phyloP scores from a whole-genome alignment of 2,888 invertebrate genomes.

The Cantharis flavilabris region DNA sequence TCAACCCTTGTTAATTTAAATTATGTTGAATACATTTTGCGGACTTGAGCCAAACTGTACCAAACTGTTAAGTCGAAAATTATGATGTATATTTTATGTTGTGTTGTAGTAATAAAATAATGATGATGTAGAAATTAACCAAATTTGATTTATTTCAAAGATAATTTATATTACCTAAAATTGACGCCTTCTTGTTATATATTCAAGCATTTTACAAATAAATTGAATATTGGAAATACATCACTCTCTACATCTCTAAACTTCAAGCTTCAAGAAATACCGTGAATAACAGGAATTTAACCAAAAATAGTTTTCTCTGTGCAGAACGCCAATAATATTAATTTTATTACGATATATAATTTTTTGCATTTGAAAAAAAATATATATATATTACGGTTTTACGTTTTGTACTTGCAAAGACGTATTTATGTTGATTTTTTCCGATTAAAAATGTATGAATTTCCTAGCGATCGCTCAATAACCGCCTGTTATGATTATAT shows the following conservation, averaged over 20 bases:
- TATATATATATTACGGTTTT: too few species aligned
- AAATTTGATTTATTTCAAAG: not conserved
- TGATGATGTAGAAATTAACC: not conserved
- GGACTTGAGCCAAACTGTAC: not conserved
- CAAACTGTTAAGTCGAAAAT: not conserved
- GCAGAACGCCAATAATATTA: not conserved
- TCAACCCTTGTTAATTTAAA: not conserved
- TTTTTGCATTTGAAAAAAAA: not conserved
- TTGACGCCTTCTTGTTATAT: not conserved
- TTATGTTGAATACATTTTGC: not conserved
- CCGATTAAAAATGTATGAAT: too few species aligned
- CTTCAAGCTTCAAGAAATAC: not conserved
- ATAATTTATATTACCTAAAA: not conserved
- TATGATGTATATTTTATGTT: not conserved
- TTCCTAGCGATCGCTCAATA: too few species aligned
- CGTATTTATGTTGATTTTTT: too few species aligned
- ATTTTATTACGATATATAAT: not conserved
- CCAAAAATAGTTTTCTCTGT: not conserved
- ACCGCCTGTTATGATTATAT: too few species aligned
- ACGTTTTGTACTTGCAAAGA: too few species aligned
- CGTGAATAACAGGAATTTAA: not conserved
- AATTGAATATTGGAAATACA: slow-evolving; percentile 5
- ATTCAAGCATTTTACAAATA: not conserved
- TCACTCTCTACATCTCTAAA: not conserved
- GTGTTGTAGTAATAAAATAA: not conserved